These are phyloP conservation scores for Nylanderia fulva DNA, from an alignment of 1,140 invertebrate genomes.

Conservation along the genomic window DNA sequence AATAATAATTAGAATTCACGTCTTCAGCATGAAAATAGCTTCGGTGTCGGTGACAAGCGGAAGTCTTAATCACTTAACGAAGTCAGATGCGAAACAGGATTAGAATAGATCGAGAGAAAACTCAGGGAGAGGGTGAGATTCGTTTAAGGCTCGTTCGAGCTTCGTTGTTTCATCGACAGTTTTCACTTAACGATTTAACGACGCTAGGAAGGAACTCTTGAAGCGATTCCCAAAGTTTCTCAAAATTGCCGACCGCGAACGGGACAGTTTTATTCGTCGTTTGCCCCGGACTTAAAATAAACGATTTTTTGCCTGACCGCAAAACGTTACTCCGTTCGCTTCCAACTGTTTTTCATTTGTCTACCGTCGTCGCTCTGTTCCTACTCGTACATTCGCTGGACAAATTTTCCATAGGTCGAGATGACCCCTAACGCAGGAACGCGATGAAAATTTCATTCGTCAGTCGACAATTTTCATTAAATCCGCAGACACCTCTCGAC, in stretches of 20 bases:
- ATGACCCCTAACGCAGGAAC: constrained; percentile 10
- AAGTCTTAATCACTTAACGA: constrained; percentile 55
- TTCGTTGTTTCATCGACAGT: constrained; percentile 27
- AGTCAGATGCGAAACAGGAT: constrained; percentile 29
- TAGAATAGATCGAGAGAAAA: constrained; percentile 14
- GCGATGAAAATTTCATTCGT: constrained; percentile 73
- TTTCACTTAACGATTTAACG: constrained; percentile 1
- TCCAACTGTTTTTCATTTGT: constrained; percentile 69
- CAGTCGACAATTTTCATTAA: constrained; percentile 73
- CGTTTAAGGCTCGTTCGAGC: neutral
- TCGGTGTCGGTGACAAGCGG: neutral
- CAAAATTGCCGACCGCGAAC: neutral
- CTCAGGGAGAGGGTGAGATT: neutral
- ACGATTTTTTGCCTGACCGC: constrained; percentile 61
- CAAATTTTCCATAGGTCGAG: constrained; percentile 65
- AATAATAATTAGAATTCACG: constrained; percentile 65
- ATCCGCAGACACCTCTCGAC: constrained; percentile 71
- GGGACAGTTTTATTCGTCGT: constrained; percentile 22
- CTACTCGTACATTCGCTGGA: constrained; percentile 18
- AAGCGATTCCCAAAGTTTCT: constrained; percentile 28
- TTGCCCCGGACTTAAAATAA: constrained; percentile 35
- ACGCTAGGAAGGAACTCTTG: neutral
- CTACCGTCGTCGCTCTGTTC: constrained; percentile 25
- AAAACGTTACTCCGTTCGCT: constrained; percentile 48
- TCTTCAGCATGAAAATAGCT: constrained; percentile 3